Conservation (phyloP, 2,888 invertebrate genomes). For the Liodrosophila aerea region DNA sequence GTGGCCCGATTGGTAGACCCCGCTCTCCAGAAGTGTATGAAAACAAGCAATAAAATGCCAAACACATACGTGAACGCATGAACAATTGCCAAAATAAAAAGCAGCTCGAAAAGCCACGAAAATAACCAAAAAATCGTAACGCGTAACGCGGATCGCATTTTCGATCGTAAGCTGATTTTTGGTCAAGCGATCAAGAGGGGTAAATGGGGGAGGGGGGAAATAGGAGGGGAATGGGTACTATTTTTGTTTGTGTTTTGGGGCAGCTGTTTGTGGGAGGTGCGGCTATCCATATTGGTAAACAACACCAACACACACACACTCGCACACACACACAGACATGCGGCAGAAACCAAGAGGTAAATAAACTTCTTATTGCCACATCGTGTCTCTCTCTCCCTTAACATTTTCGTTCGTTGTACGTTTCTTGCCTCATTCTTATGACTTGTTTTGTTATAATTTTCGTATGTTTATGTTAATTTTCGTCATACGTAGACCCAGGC, state of each 20-base stretch:
- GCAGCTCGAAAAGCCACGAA: constrained; percentile 12
- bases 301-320: constrained; percentile 8
- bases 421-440: constrained; percentile 40
- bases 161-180: constrained; percentile 19
- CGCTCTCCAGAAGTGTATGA: no score
- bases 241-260: constrained; percentile 4
- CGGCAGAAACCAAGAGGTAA: constrained; percentile 42
- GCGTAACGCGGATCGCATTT: constrained; percentile 27
- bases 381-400: constrained; percentile 4
- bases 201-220: background rate
- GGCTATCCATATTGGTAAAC: constrained; percentile 28
- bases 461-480: constrained; percentile 68
- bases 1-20: no score
- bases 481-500: constrained; percentile 21
- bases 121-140: constrained; percentile 12
- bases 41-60: constrained; percentile 20
- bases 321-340: constrained; percentile 2
- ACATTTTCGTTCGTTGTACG: background rate
- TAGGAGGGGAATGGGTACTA: background rate
- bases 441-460: constrained; percentile 65
- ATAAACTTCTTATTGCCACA: constrained; percentile 62
- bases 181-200: constrained; percentile 12
- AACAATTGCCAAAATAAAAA: constrained; percentile 37
- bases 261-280: constrained; percentile 36
- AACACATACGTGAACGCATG: constrained; percentile 60